These are phyloP conservation scores for Selenia dentaria DNA, from an alignment of 2,888 invertebrate species.

Conservation along the genomic window DNA sequence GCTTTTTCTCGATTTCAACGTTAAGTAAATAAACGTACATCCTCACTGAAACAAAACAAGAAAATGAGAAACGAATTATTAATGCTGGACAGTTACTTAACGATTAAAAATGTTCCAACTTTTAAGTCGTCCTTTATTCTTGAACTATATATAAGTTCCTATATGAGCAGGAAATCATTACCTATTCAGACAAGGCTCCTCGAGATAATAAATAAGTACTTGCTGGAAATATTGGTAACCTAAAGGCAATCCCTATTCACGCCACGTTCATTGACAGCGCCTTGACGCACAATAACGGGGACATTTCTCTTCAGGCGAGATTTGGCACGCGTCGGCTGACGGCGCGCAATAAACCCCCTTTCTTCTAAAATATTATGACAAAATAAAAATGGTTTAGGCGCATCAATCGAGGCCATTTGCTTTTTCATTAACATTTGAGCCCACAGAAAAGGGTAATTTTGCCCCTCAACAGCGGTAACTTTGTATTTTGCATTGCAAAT, in stretches of 20 bases:
- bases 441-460: slow-evolving; percentile 20
- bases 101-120: background rate
- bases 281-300: slow-evolving; percentile 6
- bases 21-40: too few species aligned
- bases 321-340: slow-evolving; percentile 7
- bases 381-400: slow-evolving; percentile 25
- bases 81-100: background rate
- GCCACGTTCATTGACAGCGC: background rate
- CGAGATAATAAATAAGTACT: background rate
- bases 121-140: background rate
- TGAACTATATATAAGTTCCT: slow-evolving; percentile 2
- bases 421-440: slow-evolving; percentile 15
- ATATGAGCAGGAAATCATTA: background rate
- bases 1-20: too few species aligned
- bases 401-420: slow-evolving; percentile 19
- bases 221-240: background rate
- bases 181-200: background rate
- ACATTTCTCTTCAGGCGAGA: slow-evolving; percentile 4
- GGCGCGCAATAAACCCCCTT: slow-evolving; percentile 8
- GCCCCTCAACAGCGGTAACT: slow-evolving; percentile 13
- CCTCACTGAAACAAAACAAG: too few species aligned
- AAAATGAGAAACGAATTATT: too few species aligned
- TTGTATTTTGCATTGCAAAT: too few species aligned
- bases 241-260: slow-evolving; percentile 1
- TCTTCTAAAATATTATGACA: slow-evolving; percentile 13